These are phyloP conservation scores for Nasonia longicornis DNA, from an alignment of 1,140 invertebrate species.

Conservation along the genomic window DNA sequence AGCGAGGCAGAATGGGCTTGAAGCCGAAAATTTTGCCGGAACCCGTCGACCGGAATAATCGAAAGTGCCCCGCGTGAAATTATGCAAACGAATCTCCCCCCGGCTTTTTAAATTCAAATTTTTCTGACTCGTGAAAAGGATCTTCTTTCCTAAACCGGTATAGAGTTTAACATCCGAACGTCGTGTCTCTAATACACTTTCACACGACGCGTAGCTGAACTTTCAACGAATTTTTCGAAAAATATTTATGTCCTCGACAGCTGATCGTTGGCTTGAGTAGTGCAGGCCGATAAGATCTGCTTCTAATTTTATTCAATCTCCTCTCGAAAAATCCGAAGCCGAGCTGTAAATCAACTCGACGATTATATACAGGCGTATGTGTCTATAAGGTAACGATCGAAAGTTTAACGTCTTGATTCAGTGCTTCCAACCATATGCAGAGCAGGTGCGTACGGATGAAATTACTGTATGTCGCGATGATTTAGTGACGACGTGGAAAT, in stretches of 20 bases:
- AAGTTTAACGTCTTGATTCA: not conserved
- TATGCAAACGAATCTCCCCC: not conserved
- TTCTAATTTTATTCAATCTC: not conserved
- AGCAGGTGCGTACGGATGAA: not conserved
- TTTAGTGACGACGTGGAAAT: too few relatives aligned
- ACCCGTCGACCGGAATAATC: not conserved
- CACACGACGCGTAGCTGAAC: not conserved
- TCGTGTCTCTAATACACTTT: not conserved
- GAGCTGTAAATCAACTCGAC: not conserved
- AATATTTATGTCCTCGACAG: not conserved
- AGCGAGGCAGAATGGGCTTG: too few relatives aligned
- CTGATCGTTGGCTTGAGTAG: not conserved
- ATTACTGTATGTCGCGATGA: not conserved
- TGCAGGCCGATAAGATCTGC: not conserved
- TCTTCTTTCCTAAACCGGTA: not conserved
- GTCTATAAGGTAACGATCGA: not conserved
- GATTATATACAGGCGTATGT: not conserved
- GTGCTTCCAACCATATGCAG: too few relatives aligned
- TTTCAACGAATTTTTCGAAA: not conserved
- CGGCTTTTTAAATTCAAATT: constrained; percentile 1
- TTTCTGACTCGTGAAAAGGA: not conserved
- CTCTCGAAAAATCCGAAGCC: not conserved
- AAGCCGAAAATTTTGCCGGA: not conserved
- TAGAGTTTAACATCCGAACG: too few relatives aligned
- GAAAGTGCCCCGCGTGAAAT: constrained; percentile 16